Evolutionary conservation across 2,888 invertebrate species (phyloP), one percentile per base, ranked within the genome.

Genomic region (Agriotes lineatus): DNA sequence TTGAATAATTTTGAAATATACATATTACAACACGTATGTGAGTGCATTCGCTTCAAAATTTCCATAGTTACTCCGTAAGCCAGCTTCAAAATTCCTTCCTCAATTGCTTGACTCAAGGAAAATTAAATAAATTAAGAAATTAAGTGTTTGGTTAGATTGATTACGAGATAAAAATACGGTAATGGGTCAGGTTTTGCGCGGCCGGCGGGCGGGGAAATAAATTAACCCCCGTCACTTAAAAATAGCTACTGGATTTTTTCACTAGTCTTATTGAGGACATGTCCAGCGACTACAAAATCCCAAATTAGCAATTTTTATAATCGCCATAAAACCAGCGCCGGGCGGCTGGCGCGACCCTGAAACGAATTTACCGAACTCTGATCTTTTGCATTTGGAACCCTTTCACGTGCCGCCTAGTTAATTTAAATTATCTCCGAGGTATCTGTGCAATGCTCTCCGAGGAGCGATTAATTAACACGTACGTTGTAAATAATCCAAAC

Each of bases 81-180:
- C n/a, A n/a, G n/a, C n/a, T n/a, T n/a, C n/a, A 25, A 25, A 25
- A 25, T 25, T 25, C 25, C 25, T 42, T 1, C 42, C 16, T 14
- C 7, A 42, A 42, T 42, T n/a, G 2, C n/a, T 18, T 25, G 7
- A 25, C 25, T 25, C 25, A 25, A 25, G 25, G 25, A 25, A n/a
- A 39, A 39, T 39, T 39, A 39, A 39, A 39, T 50, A 52, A 52
- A 52, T 52, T 52, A 52, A 52, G 30, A 52, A 52, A 52, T 52
- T 48, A 48, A 52, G 33, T 16, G 52, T 33, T 48, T 52, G 33
- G 18, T 25, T 33, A 35, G 25, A 33, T 52, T 33, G 33, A 35
- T 14, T 35, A 52, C 9, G 25, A 5, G 2, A 14, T 35, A 33
- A 30, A 19, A 52, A 12, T 25, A 16, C 52, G 6, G 30, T 10